Evolutionary conservation across 2,888 invertebrate species (phyloP).

Genomic region (Deroplatys truncata): DNA sequence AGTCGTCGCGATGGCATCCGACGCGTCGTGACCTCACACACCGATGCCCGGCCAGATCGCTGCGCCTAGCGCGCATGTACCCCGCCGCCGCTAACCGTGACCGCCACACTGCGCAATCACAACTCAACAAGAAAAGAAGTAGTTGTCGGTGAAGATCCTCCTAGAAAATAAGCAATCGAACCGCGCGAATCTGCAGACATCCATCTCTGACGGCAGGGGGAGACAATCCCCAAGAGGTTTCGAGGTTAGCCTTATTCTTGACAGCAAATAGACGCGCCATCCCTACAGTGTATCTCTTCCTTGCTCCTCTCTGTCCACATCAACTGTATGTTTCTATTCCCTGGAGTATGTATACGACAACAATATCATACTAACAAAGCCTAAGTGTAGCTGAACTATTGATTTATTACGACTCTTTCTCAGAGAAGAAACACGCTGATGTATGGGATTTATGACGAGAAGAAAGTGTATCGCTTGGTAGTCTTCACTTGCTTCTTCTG

Average conservation of each 20-base stretch:
- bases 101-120: conserved; percentile 12
- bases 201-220: conserved; percentile 1
- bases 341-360: not conserved
- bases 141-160: not conserved
- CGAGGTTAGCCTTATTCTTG: not conserved
- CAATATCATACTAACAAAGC: not conserved
- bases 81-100: not conserved
- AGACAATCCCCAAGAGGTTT: not conserved
- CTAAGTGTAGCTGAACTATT: not conserved
- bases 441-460: not conserved
- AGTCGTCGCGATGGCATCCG: not conserved
- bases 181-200: conserved; percentile 14
- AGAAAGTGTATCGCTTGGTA: not conserved
- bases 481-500: not conserved
- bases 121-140: conserved; percentile 12
- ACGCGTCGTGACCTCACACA: not conserved
- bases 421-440: not conserved
- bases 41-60: not conserved
- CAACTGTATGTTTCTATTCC: not conserved
- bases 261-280: conserved; percentile 10
- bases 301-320: not conserved
- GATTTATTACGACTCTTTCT: not conserved
- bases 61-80: not conserved
- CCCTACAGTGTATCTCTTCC: not conserved
- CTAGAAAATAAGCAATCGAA: conserved; percentile 18